Base-by-base conservation (phyloP, 2,888 invertebrate species). In the Ectobius pallidus region DNA sequence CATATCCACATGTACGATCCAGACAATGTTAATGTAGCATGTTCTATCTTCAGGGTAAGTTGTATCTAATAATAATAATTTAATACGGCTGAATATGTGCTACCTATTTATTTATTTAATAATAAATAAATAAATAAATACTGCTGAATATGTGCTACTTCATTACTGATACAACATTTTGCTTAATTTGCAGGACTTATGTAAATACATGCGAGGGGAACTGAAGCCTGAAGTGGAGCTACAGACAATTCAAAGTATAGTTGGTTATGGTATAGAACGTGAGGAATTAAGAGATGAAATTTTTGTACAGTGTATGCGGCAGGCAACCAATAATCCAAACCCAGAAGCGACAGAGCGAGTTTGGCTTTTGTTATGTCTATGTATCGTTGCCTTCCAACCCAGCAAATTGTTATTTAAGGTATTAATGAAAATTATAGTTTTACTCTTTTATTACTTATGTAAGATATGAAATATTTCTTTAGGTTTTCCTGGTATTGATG, bases 1-100 rank as follows among this genome's bases (percentile, higher is more conserved):
- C 97, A 97, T 83, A 92, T 97, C 79, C 96, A 96, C 80, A 90
- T 97, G 86, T 96, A 96, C 81, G 97, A 97, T 84, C 95, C 96
- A 0, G 96, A 97, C 81, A 97, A 97, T 82, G 91, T 96, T 44
- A 91, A 92, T 67, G 89, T 95, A 0, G 95, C 97, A 3, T 95
- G 96, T 79, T 91, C 89, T 76, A 92, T 96, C 76, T 97, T 97
- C 83, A 89, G 95, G 84, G 96, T 95, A 84, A 89, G 89, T 83
- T 25, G 4, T 42, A 7, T 46, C 46, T n/a, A 7, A 46, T n/a
- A 39, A 6, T 14, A 39, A 6, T 39, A 14, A 14, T 39, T 14
- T 9, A 9, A 39, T 39, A 6, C 39, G 14, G 14, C 14, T 6
- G 14, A 9, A 39, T 39, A 14, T 39, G 14, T 39, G 39, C 39